Conservation (phyloP, 1,140 invertebrate genomes). For the Drosophila takahashii region DNA sequence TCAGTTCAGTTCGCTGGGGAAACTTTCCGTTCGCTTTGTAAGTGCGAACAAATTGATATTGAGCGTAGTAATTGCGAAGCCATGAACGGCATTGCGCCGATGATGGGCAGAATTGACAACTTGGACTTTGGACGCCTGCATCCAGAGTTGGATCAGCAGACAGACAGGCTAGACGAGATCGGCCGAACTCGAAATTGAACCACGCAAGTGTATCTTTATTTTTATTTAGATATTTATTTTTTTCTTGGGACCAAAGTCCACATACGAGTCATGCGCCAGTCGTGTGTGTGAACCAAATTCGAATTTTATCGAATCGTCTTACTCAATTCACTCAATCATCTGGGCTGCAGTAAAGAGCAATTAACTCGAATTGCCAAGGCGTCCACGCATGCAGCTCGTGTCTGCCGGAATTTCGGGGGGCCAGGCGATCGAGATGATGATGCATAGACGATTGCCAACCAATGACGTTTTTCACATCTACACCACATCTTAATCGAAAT, state of each 20-base stretch:
- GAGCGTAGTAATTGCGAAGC: constrained; percentile 39
- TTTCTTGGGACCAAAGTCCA: constrained; percentile 59
- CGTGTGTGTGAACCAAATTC: constrained; percentile 56
- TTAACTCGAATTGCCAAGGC: constrained; percentile 32
- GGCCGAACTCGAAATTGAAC: constrained; percentile 29
- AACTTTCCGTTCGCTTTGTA: constrained; percentile 53
- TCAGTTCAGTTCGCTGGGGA: constrained; percentile 28
- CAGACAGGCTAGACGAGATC: constrained; percentile 57
- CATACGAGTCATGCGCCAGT: constrained; percentile 72
- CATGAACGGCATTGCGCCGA: constrained; percentile 38
- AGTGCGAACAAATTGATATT: constrained; percentile 48
- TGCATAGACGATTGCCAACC: constrained; percentile 23
- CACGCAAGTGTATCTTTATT: constrained; percentile 5
- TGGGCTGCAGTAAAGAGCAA: constrained; percentile 53
- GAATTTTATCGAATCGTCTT: constrained; percentile 43
- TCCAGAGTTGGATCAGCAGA: constrained; percentile 42
- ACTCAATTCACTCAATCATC: constrained; percentile 47
- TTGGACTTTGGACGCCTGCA: constrained; percentile 68
- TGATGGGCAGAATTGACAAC: constrained; percentile 35
- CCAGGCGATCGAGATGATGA: constrained; percentile 36
- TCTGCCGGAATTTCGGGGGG: constrained; percentile 24
- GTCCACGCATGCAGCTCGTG: constrained; percentile 64
- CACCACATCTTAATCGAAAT: constrained; percentile 1
- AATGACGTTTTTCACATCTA: constrained; percentile 33
- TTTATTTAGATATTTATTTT: constrained; percentile 26